Percentiles rank a stretch among this genome's conserved stretches.
These are phyloP conservation scores for Tenualosa thibaudeaui DNA, from an alignment of 2,797 vertebrate genomes.

Conservation along the genomic window DNA sequence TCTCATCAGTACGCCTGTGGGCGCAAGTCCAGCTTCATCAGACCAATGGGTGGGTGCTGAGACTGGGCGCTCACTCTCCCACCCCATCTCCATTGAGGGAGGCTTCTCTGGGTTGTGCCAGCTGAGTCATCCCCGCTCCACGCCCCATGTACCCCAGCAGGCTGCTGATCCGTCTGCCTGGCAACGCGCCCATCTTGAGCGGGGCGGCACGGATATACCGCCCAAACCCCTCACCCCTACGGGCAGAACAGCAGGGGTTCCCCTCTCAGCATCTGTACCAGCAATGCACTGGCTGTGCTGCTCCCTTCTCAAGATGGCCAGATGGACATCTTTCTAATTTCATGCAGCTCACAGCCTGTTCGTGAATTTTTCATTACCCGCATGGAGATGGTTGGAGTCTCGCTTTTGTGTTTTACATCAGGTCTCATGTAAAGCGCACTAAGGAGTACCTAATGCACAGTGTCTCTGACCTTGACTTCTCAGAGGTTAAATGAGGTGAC, in stretches of 20 bases:
- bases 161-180: background rate
- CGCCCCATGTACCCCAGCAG: background rate
- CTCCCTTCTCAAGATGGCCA: background rate
- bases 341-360: background rate
- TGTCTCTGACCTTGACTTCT: background rate
- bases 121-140: conserved; percentile 1
- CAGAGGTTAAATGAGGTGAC: background rate
- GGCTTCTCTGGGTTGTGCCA: background rate
- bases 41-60: background rate
- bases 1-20: background rate
- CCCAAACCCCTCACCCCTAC: conserved; percentile 15
- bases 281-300: background rate
- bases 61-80: background rate
- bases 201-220: background rate
- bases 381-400: background rate
- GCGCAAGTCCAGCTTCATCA: background rate
- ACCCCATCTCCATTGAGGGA: background rate
- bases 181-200: background rate
- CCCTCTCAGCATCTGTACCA: background rate
- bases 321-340: background rate
- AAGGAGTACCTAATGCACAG: background rate
- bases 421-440: background rate
- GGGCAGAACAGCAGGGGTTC: background rate
- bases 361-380: background rate
- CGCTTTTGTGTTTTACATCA: background rate